A percentile compares a stretch with the other conserved stretches of the same genome.
Conservation (phyloP, 2,113 vertebrate genomes). For the Propithecus coquereli region DNA sequence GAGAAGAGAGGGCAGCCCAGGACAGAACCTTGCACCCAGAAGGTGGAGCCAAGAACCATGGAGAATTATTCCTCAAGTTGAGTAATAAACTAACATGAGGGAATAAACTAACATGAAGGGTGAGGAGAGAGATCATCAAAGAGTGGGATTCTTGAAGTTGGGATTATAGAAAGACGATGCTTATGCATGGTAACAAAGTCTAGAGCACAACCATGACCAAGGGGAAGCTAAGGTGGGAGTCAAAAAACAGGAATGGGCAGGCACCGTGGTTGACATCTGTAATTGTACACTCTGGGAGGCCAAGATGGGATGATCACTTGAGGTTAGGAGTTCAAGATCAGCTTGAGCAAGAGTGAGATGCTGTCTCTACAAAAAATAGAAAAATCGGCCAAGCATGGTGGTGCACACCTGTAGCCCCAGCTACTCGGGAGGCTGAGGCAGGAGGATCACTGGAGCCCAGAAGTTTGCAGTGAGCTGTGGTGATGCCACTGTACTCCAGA, state of each 20-base stretch:
- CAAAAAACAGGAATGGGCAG: neutral
- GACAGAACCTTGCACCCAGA: neutral
- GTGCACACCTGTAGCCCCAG: too few relatives aligned
- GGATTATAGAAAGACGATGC: neutral
- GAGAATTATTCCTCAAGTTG: neutral
- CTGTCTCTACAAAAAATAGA: too few relatives aligned
- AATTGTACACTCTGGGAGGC: too few relatives aligned
- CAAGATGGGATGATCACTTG: too few relatives aligned
- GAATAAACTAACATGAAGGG: neutral
- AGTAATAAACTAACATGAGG: neutral
- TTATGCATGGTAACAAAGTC: neutral
- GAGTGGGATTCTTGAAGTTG: neutral
- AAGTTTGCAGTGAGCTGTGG: too few relatives aligned
- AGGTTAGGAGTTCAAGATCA: too few relatives aligned
- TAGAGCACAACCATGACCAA: neutral
- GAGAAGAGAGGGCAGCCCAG: neutral
- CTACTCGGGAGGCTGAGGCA: too few relatives aligned
- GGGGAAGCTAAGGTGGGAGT: neutral
- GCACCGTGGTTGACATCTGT: too few relatives aligned
- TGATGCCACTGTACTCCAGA: too few relatives aligned
- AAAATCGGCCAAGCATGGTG: too few relatives aligned
- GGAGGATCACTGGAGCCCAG: too few relatives aligned
- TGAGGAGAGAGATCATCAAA: neutral
- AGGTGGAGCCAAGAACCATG: neutral
- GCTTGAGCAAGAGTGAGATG: too few relatives aligned